Base-by-base conservation (phyloP, 2,888 invertebrate genomes). In the Drosophila imparisetae region DNA sequence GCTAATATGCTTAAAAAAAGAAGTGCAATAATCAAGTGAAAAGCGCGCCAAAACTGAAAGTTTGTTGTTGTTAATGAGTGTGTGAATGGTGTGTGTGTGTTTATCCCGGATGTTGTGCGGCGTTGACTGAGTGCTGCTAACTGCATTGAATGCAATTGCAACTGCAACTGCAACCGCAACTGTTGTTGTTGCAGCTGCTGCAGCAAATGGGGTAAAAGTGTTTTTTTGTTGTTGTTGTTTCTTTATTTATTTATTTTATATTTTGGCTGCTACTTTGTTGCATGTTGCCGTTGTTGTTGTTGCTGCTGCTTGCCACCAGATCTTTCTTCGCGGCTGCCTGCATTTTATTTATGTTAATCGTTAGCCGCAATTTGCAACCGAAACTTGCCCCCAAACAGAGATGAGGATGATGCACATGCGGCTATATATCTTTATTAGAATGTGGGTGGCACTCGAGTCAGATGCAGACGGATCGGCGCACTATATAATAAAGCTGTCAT, bases 101-200 rank as follows among this genome's bases (percentile, higher is more conserved):
- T 60, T 78, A 72, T 78, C 65, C 78, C 78, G 78, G 78, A 78
- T 78, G 78, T 73, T 78, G 53, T 70, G 21, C 58, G 30, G 61
- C 58, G 72, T 62, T 76, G 74, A 65, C 61, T 70, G 65, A 76
- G 57, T 72, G 75, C 59, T 29, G 61, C 73, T 75, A 62, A 55
- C 59, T 40, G 76, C 63, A 74, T 58, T 61, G 52, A 52, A 59
- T 65, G 66, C 78, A 58, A 8, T 18, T 34, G 45, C 45, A 45
- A 72, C 50, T 80, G 77, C 76, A 68, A 64, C 50, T 27, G 57
- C 48, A 61, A 59, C 49, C 50, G 57, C 48, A 61, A 59, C 49
- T 50, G 34, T 45, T 49, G 61, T 42, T 24, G 24, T 60, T 62
- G 52, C 53, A 65, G 75, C 66, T 49, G 40, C 21, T 38, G n/a